Base-by-base conservation (phyloP, 2,797 vertebrate species). In the Parauchenoglanis ngamensis region DNA sequence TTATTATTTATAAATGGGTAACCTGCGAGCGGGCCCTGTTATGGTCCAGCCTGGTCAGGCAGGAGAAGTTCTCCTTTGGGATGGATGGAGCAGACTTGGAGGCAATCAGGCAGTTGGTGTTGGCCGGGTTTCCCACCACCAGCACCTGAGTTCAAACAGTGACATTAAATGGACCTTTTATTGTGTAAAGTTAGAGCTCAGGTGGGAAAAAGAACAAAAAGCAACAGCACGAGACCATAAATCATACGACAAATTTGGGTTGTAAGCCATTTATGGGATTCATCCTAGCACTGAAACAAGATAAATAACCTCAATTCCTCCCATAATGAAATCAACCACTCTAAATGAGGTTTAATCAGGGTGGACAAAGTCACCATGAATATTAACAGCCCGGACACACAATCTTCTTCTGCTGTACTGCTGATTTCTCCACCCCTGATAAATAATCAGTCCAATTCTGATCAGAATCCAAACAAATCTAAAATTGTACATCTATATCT, bases 1-100 rank as follows among this genome's bases (percentile, higher is more conserved):
- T 25, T 17, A 13, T 63, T 52, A 75, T 2, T n/a, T 23, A 44
- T 77, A 8, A 77, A 0, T 5, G 49, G 8, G 44, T 85, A 89
- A 99, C 98, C 96, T 98, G 98, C 89, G 98, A 97, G 91, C 96
- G 96, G 87, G 98, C 98, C 92, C 98, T 95, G 95, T 99, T 99
- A 92, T 99, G 98, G 94, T 99, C 98, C 95, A 99, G 93, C 83
- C 98, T 97, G 89, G 98, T 99, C 92, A 99, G 94, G 91, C 98
- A 99, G 88, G 97, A 98, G 94, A 99, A 99, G 93, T 98, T 99
- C 93, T 98, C 97, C 93, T 98, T 99, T 65, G 98, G 97, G 92
- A 99, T 98, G 54, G 98, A 98, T 0, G 98, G 98, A 49, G 98
- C 98, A 1, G 97, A 98, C 92, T 98, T 99, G 1, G 96, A 95